phyloP scores from a whole-genome alignment of 1,140 invertebrate species.

The Pseudobourletiella spinata region DNA sequence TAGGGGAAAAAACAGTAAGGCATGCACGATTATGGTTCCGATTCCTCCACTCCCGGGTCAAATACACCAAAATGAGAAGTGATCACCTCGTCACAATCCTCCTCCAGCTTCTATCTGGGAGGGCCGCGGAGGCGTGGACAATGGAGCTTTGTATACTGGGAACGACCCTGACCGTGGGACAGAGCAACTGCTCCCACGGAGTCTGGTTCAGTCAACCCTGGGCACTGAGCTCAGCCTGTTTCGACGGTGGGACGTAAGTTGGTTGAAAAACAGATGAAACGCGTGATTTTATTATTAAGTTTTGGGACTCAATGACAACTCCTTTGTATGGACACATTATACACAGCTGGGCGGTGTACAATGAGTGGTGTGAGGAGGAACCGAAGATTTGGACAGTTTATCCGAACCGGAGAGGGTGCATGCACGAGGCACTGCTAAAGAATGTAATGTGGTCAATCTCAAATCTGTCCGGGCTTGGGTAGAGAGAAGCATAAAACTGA shows the following conservation, averaged over 20 bases:
- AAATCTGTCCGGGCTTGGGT: no score
- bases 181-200: constrained; percentile 8
- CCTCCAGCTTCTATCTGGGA: no score
- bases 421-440: background rate
- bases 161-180: background rate
- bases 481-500: no score
- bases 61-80: no score
- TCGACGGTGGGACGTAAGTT: constrained; percentile 26
- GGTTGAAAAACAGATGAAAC: background rate
- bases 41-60: no score
- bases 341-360: constrained; percentile 24
- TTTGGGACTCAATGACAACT: no score
- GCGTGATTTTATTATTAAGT: no score
- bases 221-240: constrained; percentile 18
- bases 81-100: no score
- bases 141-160: constrained; percentile 23
- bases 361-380: constrained; percentile 23
- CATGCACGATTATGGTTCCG: no score
- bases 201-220: constrained; percentile 24
- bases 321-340: background rate
- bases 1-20: no score
- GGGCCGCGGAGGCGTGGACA: no score
- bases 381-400: constrained; percentile 24
- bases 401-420: constrained; percentile 16
- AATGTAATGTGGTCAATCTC: no score